Conservation (phyloP, 2,113 vertebrate genomes). For the Uria lomvia region DNA sequence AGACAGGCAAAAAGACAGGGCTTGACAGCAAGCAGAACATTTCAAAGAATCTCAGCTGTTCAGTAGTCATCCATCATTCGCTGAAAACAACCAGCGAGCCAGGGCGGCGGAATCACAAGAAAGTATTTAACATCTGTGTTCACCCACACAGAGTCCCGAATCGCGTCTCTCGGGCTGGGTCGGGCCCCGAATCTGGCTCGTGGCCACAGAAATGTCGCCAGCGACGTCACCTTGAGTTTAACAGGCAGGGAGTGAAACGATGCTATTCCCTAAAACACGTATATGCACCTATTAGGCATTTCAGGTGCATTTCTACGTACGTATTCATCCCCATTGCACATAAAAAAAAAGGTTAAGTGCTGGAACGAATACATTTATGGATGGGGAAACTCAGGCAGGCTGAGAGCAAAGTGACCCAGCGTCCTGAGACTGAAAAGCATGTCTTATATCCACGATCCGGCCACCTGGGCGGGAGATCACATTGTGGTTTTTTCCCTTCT, state of each 20-base stretch:
- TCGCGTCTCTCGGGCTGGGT: neutral
- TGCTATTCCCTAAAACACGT: neutral
- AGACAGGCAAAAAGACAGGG: constrained; percentile 46
- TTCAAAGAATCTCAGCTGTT: constrained; percentile 57
- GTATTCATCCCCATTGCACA: neutral
- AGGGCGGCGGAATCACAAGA: neutral
- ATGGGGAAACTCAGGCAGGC: constrained; percentile 2
- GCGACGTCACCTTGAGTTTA: neutral
- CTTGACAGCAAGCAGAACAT: constrained; percentile 61
- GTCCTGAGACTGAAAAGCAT: neutral
- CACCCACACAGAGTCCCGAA: neutral
- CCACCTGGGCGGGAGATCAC: neutral
- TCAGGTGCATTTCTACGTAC: neutral
- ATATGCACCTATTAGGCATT: accelerated
- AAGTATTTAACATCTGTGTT: constrained; percentile 32
- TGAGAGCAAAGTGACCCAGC: neutral
- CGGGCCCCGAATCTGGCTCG: neutral
- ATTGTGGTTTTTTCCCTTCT: neutral
- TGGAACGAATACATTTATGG: neutral
- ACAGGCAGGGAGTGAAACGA: neutral
- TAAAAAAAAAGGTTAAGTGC: neutral
- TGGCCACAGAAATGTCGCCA: neutral
- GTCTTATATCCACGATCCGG: neutral
- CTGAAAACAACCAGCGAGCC: neutral
- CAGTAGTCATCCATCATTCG: constrained; percentile 50